These are phyloP conservation scores for Drosophila virilis DNA, from an alignment of 1,140 invertebrate species.

Conservation along the genomic window DNA sequence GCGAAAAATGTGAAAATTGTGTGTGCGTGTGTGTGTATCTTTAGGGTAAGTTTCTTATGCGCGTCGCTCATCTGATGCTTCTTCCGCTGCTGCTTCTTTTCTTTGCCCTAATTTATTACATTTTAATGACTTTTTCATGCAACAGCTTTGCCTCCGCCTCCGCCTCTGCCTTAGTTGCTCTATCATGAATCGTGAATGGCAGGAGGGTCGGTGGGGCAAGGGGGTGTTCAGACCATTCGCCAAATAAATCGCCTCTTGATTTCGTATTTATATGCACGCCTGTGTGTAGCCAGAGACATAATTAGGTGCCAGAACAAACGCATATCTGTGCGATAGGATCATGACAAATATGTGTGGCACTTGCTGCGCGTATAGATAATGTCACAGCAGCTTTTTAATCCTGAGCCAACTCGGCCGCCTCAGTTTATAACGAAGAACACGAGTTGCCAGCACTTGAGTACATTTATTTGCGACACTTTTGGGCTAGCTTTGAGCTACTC, in stretches of 20 bases:
- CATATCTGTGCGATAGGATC: conserved; percentile 39
- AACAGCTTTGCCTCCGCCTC: conserved; percentile 34
- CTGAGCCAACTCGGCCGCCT: not conserved
- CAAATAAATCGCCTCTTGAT: conserved; percentile 63
- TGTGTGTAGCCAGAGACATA: conserved; percentile 43
- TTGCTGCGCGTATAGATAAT: conserved; percentile 22
- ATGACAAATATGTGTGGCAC: conserved; percentile 36
- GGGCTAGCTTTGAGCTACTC: no score
- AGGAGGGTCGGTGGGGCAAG: not conserved
- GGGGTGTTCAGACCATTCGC: conserved; percentile 5
- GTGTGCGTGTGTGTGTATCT: not conserved
- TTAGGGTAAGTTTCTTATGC: not conserved
- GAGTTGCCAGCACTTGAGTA: conserved; percentile 1
- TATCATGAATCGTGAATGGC: no score
- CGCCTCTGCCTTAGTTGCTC: conserved; percentile 32
- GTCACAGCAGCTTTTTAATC: conserved; percentile 13
- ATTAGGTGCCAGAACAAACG: conserved; percentile 48
- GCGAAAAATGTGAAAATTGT: conserved; percentile 42
- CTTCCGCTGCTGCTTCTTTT: conserved; percentile 41
- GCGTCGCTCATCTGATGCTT: conserved; percentile 28
- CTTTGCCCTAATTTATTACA: conserved; percentile 76
- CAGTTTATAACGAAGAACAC: conserved; percentile 1
- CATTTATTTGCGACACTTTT: not conserved
- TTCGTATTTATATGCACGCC: conserved; percentile 70
- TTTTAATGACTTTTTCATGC: conserved; percentile 80